A percentile compares a stretch with the other conserved stretches of the same genome.
Evolutionary conservation across 2,797 vertebrate species (phyloP).

Genomic region (Takifugu rubripes): DNA sequence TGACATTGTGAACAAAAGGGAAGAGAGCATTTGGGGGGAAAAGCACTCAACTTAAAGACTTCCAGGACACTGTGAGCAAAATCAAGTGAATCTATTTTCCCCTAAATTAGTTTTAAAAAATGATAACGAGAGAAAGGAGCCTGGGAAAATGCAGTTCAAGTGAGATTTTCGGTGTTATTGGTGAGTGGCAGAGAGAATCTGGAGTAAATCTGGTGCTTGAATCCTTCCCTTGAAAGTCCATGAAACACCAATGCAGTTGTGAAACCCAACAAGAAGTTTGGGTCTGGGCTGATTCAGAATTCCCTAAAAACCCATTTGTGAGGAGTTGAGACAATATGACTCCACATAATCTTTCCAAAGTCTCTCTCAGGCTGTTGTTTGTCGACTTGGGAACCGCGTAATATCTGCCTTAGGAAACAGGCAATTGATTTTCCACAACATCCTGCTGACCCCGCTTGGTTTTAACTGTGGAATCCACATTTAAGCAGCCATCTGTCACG

Average conservation of each 20-base stretch:
- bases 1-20: conserved; percentile 27
- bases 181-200: not conserved
- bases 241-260: conserved; percentile 10
- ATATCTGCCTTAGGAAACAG: conserved; percentile 35
- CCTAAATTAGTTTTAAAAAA: no score
- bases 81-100: not conserved
- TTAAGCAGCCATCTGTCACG: conserved; percentile 3
- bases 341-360: conserved; percentile 13
- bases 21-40: not conserved
- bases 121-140: conserved; percentile 3
- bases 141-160: conserved; percentile 1
- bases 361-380: conserved; percentile 24
- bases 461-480: conserved; percentile 7
- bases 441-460: conserved; percentile 21
- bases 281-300: conserved; percentile 31
- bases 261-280: conserved; percentile 20
- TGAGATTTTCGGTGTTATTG: no score
- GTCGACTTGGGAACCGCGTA: conserved; percentile 26
- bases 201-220: conserved; percentile 16
- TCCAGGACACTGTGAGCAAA: not conserved
- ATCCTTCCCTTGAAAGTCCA: conserved; percentile 27
- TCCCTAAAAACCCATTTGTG: conserved; percentile 36
- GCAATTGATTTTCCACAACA: conserved; percentile 56
- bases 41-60: not conserved
- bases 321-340: conserved; percentile 10